A percentile compares a stretch with the other conserved stretches of the same genome.
These are phyloP conservation scores for Campoletis raptor DNA, from an alignment of 2,888 invertebrate genomes.

Conservation along the genomic window DNA sequence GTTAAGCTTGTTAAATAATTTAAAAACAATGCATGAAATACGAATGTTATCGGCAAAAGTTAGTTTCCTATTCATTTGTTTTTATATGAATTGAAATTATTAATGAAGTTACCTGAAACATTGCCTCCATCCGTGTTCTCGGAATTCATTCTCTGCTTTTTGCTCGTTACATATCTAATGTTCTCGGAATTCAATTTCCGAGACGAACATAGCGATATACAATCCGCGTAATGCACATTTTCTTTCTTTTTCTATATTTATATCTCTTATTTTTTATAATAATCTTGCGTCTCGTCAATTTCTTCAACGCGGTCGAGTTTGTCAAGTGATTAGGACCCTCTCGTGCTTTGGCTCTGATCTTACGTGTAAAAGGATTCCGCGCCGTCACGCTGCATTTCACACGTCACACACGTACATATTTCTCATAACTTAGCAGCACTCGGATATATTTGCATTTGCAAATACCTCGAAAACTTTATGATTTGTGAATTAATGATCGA, in stretches of 20 bases:
- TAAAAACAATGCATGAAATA: neutral
- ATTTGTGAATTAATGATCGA: conserved; percentile 36
- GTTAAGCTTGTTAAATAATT: neutral
- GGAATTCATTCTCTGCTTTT: neutral
- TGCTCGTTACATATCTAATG: neutral
- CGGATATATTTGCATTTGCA: conserved; percentile 41
- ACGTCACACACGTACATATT: neutral
- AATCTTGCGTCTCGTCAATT: neutral
- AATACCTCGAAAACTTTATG: conserved; percentile 38
- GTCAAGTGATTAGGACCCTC: conserved; percentile 44
- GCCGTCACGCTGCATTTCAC: conserved; percentile 29
- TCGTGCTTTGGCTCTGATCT: conserved; percentile 1
- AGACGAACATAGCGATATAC: neutral
- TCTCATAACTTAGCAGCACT: conserved; percentile 21
- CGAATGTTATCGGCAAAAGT: neutral
- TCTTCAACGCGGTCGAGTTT: conserved; percentile 49
- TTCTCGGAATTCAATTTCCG: neutral
- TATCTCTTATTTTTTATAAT: conserved; percentile 1
- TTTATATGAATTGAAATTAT: neutral
- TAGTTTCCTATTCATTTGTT: neutral
- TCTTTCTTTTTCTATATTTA: neutral
- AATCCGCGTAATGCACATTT: neutral
- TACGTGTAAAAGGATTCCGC: conserved; percentile 34
- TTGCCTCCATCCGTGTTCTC: neutral
- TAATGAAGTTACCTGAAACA: neutral